These are phyloP conservation scores for Drosophila nigrodunni DNA, from an alignment of 1,140 invertebrate genomes.

Conservation along the genomic window DNA sequence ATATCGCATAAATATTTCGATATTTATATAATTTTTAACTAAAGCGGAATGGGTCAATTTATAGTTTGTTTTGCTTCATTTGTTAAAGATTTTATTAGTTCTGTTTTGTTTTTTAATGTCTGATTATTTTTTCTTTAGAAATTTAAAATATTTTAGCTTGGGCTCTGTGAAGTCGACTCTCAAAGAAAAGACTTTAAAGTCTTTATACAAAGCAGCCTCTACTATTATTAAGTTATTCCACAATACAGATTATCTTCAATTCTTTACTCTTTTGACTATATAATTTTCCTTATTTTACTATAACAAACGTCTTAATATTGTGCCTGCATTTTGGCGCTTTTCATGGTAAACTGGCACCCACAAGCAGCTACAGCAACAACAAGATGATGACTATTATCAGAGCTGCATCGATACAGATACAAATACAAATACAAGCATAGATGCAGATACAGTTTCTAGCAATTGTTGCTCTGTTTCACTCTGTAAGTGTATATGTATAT, in stretches of 20 bases:
- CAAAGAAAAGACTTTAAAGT: no score
- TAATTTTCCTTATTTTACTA: not conserved
- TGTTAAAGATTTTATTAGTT: not conserved
- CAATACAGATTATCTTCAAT: not conserved
- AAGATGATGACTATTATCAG: conserved; percentile 9
- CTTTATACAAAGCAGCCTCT: no score
- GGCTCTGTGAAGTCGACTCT: no score
- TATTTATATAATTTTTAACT: conserved; percentile 13
- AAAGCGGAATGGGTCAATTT: not conserved
- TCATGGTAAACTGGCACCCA: conserved; percentile 20
- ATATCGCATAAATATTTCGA: conserved; percentile 21
- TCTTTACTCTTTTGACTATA: not conserved
- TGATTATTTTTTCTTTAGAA: no score
- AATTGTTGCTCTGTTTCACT: conserved; percentile 11
- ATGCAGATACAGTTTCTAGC: conserved; percentile 25
- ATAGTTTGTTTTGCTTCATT: not conserved
- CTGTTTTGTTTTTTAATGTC: no score
- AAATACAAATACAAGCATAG: conserved; percentile 21
- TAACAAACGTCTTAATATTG: conserved; percentile 12
- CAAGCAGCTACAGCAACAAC: conserved; percentile 11
- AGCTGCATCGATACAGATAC: conserved; percentile 50
- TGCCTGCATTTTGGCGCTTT: conserved; percentile 30
- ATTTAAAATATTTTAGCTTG: no score
- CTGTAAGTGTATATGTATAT: not conserved
- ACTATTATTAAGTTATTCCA: no score